phyloP scores from a whole-genome alignment of 2,797 vertebrate genomes.

The Prunella strophiata region DNA sequence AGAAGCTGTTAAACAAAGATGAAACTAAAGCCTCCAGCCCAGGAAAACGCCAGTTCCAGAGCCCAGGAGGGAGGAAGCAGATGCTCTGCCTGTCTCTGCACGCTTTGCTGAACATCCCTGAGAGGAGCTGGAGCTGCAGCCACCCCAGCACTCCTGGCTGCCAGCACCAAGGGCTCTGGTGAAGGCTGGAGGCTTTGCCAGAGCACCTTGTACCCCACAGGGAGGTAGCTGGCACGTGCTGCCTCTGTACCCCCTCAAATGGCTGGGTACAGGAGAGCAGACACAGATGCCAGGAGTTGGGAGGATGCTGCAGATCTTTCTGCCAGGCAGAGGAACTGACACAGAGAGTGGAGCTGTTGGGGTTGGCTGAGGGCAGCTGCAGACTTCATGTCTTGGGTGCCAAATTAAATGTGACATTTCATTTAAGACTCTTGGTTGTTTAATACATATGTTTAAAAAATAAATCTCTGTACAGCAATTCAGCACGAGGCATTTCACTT shows the following conservation, averaged over 20 bases:
- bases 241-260: background rate
- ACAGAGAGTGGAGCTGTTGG: background rate
- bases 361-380: slow-evolving; percentile 12
- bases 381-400: background rate
- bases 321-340: background rate
- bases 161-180: background rate
- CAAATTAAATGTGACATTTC: slow-evolving; percentile 31
- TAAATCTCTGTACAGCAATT: background rate
- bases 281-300: background rate
- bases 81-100: background rate
- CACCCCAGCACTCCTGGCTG: background rate
- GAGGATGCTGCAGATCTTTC: background rate
- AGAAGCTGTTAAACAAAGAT: background rate
- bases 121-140: background rate
- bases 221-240: background rate
- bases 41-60: background rate
- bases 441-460: slow-evolving; percentile 9
- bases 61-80: background rate
- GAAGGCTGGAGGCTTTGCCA: background rate
- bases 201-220: background rate
- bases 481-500: background rate
- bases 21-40: background rate
- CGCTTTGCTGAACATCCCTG: background rate
- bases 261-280: accelerated
- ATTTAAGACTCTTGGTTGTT: slow-evolving; percentile 2